Conservation (phyloP, 2,888 invertebrate species). For the Clostera curtula region DNA sequence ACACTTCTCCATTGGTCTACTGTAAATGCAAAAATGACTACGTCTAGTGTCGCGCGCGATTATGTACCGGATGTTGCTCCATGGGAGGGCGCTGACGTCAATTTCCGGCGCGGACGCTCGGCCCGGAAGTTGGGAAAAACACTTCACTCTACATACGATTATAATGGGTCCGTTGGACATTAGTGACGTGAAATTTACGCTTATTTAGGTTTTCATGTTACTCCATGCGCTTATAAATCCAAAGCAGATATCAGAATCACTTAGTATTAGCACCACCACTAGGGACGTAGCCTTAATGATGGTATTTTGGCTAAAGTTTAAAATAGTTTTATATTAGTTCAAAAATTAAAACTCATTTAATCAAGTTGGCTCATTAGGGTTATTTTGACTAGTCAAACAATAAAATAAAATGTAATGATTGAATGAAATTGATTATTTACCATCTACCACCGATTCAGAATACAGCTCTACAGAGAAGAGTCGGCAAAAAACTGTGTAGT, state of each 20-base stretch:
- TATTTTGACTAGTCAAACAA: too few species aligned
- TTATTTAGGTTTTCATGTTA: background rate
- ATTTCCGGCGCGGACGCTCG: conserved; percentile 42
- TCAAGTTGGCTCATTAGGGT: too few species aligned
- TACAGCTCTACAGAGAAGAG: too few species aligned
- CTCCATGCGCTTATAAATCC: background rate
- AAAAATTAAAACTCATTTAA: too few species aligned
- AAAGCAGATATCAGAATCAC: background rate
- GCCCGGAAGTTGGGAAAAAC: conserved; percentile 44
- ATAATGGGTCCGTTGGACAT: conserved; percentile 22
- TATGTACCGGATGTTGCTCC: conserved; percentile 49
- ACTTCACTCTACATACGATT: conserved; percentile 29
- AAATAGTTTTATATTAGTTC: too few species aligned
- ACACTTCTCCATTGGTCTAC: conserved; percentile 13
- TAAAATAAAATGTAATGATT: too few species aligned
- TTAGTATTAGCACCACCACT: too few species aligned
- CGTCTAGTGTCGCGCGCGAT: conserved; percentile 42
- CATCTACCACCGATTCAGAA: too few species aligned
- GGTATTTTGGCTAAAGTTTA: too few species aligned
- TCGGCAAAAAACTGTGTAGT: too few species aligned
- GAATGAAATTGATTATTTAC: too few species aligned
- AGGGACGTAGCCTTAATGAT: too few species aligned
- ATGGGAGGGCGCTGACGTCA: conserved; percentile 45
- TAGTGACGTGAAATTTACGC: conserved; percentile 9
- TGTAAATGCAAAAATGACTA: conserved; percentile 36